phyloP scores from a whole-genome alignment of 2,888 invertebrate species.

The Apodemia zela region DNA sequence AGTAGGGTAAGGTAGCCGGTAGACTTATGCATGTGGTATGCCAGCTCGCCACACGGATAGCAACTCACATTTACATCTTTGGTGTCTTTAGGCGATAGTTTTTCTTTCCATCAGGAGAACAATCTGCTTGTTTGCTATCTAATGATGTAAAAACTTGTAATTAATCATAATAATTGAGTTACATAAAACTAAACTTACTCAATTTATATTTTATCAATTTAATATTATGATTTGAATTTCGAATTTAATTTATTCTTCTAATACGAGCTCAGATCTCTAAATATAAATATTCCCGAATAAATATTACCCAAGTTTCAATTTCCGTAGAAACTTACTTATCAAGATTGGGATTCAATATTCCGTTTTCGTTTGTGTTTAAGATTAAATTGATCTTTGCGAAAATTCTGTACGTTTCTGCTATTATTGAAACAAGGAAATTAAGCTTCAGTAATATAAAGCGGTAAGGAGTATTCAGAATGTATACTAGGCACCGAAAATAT shows the following conservation, averaged over 20 bases:
- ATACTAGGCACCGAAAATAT: too few species aligned
- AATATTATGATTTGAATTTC: slow-evolving; percentile 1
- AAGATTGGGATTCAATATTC: slow-evolving; percentile 14
- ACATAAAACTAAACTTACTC: background rate
- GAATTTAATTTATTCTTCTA: background rate
- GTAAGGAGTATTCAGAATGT: background rate
- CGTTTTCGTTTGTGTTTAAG: slow-evolving; percentile 14
- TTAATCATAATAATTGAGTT: too few species aligned
- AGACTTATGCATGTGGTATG: too few species aligned
- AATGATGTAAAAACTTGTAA: too few species aligned
- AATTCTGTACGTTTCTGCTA: slow-evolving; percentile 9
- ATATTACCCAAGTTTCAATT: slow-evolving; percentile 14
- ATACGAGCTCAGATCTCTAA: slow-evolving; percentile 8
- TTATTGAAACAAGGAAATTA: slow-evolving; percentile 14
- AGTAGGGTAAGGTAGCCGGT: too few species aligned
- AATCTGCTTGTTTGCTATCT: too few species aligned
- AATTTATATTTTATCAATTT: background rate
- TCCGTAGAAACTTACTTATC: slow-evolving; percentile 13
- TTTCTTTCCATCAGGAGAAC: too few species aligned
- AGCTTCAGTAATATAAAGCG: background rate
- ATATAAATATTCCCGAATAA: slow-evolving; percentile 12
- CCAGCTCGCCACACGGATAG: too few species aligned
- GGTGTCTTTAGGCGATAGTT: too few species aligned
- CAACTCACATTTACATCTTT: too few species aligned
- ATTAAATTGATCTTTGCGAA: slow-evolving; percentile 14